Evolutionary conservation across 2,113 vertebrate species (phyloP), one percentile per base, ranked within the genome.

Genomic region (Nesogale talazaci): DNA sequence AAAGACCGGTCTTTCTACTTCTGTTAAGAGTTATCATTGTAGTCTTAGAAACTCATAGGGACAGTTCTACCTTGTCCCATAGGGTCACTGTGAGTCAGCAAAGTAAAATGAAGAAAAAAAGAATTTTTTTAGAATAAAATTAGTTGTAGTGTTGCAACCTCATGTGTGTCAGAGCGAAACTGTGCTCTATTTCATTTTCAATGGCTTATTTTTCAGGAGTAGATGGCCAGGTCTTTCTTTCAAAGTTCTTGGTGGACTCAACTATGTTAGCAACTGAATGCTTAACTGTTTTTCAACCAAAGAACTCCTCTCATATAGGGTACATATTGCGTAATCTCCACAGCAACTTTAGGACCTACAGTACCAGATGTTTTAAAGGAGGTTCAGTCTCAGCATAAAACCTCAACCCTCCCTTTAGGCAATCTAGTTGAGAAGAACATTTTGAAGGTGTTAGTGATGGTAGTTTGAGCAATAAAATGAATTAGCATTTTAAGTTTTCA

Each of bases 361-460:
- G 46, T n/a, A 10, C 11, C 61, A 59, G 34, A 56, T 56, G 6
- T 74, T 76, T 85, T 40, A 75, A 86, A 16, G 52, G 59, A 69
- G 19, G 11, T 52, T 88, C 46, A 23, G 46, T 34, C 27, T 81
- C 59, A 67, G 29, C 42, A 8, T 52, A 59, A 90, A 75, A 59
- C 38, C 38, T 74, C 2, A 65, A 85, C 89, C 86, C 27, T 90
- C 42, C 38, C 82, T 86, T 56, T 84, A 78, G 61, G 84, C 52
- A 57, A 10, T 46, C 14, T 78, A 34, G 11, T 70, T 85, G 56
- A 25, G 34, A 67, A 14, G 2, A 59, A 17, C 11, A 86, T 83
- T 92, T 69, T 20, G 61, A 86, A 90, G 70, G 16, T 61, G 20
- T 46, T 78, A 74, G 42, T 86, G 83, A 83, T 3, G 27, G 0